A percentile compares a stretch with the other conserved stretches of the same genome.
phyloP scores from a whole-genome alignment of 2,113 vertebrate genomes.

The Limanda limanda region DNA sequence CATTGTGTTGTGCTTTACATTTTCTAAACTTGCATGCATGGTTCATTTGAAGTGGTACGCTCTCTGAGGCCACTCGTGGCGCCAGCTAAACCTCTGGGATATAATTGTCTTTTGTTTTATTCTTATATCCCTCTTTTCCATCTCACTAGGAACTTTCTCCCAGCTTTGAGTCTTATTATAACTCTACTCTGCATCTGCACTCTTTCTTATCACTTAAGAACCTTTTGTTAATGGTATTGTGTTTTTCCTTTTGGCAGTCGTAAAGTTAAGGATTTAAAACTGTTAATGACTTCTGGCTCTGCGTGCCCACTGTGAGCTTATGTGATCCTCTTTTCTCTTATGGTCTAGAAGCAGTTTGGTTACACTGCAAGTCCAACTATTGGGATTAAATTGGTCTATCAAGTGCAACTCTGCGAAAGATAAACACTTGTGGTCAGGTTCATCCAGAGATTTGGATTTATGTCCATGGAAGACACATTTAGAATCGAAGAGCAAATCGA shows the following conservation, averaged over 20 bases:
- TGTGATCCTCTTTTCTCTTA: conserved; percentile 63
- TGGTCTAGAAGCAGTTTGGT: conserved; percentile 45
- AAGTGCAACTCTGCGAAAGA: conserved; percentile 34
- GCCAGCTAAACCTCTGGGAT: conserved; percentile 43
- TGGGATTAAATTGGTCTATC: conserved; percentile 57
- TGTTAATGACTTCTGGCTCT: conserved; percentile 55
- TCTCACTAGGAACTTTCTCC: conserved; percentile 35
- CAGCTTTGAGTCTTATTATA: conserved; percentile 26
- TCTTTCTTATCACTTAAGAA: conserved; percentile 63
- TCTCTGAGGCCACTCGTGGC: background rate
- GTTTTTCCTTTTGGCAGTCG: conserved; percentile 57
- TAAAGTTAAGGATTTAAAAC: conserved; percentile 62
- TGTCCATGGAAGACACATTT: conserved; percentile 1
- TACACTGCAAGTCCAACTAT: conserved; percentile 37
- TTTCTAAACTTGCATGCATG: conserved; percentile 4
- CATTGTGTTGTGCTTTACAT: background rate
- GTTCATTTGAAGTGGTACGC: conserved; percentile 38
- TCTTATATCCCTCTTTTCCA: conserved; percentile 30
- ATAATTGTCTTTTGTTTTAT: conserved; percentile 62
- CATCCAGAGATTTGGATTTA: conserved; percentile 49
- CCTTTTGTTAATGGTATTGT: conserved; percentile 68
- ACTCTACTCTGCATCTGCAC: conserved; percentile 12
- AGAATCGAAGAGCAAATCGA: conserved; percentile 24
- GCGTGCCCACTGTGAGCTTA: conserved; percentile 36
- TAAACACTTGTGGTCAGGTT: conserved; percentile 44